These are phyloP conservation scores for Leptinotarsa undecemlineata DNA, from an alignment of 1,140 invertebrate genomes.

Conservation along the genomic window DNA sequence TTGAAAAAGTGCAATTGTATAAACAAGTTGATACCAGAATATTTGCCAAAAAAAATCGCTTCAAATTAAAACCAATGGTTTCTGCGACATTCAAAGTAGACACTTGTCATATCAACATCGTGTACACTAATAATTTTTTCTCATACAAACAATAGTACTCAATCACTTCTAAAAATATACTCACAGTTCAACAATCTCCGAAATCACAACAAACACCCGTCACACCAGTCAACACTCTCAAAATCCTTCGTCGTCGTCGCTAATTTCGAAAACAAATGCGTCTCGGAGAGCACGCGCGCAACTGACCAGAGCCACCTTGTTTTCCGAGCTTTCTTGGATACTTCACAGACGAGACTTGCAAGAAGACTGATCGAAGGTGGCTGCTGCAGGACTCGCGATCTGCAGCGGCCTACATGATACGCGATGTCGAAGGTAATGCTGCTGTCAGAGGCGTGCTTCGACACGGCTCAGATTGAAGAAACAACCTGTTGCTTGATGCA, in stretches of 20 bases:
- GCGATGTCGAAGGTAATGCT: constrained; percentile 26
- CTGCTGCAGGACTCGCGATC: constrained; percentile 28
- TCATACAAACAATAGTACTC: no score
- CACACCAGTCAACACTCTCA: background rate
- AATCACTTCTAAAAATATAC: background rate
- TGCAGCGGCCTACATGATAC: constrained; percentile 38
- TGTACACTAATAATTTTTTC: no score
- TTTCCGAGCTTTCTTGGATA: constrained; percentile 10
- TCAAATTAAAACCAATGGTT: no score
- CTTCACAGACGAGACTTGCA: constrained; percentile 38
- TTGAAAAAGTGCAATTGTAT: no score
- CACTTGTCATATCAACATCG: no score
- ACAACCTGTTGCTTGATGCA: background rate
- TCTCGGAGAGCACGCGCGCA: constrained; percentile 13
- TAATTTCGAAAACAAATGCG: constrained; percentile 9
- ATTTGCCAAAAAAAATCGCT: no score
- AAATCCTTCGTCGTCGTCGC: background rate
- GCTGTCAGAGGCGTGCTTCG: constrained; percentile 11
- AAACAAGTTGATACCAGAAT: no score
- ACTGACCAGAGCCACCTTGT: background rate
- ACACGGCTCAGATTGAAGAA: background rate
- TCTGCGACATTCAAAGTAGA: no score
- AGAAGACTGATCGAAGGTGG: constrained; percentile 44
- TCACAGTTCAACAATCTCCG: background rate
- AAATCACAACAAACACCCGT: background rate